Evolutionary conservation across 2,888 invertebrate genomes (phyloP).

Genomic region (Andrena fulva): DNA sequence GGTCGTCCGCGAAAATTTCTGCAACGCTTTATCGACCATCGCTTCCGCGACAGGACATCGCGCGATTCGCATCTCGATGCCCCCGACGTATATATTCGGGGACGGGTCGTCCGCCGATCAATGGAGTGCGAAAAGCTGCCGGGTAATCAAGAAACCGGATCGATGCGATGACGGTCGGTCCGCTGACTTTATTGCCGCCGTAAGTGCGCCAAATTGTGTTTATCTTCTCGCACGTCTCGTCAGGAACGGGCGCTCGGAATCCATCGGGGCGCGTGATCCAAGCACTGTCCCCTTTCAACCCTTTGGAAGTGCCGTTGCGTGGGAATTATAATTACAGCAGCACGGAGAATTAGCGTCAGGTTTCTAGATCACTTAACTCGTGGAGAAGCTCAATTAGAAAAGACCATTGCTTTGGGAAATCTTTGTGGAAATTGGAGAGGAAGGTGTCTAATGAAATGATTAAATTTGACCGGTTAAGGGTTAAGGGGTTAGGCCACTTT

Average conservation of each 20-base stretch:
- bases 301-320: not conserved
- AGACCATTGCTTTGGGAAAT: too few species aligned
- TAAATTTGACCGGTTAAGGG: too few species aligned
- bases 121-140: constrained; percentile 26
- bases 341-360: too few species aligned
- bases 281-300: not conserved
- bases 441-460: too few species aligned
- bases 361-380: too few species aligned
- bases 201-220: not conserved
- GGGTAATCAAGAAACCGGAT: constrained; percentile 38
- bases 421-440: too few species aligned
- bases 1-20: not conserved
- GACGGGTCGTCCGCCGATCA: constrained; percentile 11
- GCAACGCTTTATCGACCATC: not conserved
- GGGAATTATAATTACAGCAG: too few species aligned
- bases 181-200: constrained; percentile 4
- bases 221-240: constrained; percentile 6
- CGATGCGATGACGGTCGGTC: constrained; percentile 5
- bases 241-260: not conserved
- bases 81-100: constrained; percentile 4
- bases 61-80: not conserved
- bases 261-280: not conserved
- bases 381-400: too few species aligned
- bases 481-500: too few species aligned
- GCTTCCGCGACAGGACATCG: not conserved